A percentile compares a stretch with the other conserved stretches of the same genome.
Conservation (phyloP, 1,140 invertebrate species). For the Octopus sinensis region DNA sequence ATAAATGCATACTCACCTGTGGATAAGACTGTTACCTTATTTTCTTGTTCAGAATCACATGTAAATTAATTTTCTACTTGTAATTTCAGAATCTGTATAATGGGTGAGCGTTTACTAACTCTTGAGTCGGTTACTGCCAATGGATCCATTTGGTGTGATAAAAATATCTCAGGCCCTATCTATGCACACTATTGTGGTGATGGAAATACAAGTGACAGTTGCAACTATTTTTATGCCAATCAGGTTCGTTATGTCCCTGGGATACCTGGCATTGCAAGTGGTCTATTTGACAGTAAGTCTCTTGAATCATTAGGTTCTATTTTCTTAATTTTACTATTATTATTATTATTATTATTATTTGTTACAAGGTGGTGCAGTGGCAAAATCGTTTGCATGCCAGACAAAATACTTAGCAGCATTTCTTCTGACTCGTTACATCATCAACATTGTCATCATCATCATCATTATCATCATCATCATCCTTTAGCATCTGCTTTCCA, state of each 20-base stretch:
- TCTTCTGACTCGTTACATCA: no score
- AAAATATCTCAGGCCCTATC: constrained; percentile 61
- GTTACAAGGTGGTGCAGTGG: no score
- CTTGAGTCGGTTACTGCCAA: constrained; percentile 51
- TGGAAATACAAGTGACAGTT: constrained; percentile 56
- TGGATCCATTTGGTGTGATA: constrained; percentile 66
- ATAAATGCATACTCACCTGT: not conserved
- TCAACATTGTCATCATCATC: no score
- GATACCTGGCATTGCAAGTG: constrained; percentile 76
- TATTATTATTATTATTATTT: no score
- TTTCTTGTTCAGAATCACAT: no score
- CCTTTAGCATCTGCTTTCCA: no score
- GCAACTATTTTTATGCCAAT: constrained; percentile 69
- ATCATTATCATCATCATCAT: no score
- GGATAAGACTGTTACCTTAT: not conserved
- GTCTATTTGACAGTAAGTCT: constrained; percentile 70
- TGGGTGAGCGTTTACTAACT: constrained; percentile 78
- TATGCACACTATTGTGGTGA: constrained; percentile 63
- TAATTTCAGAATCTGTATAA: constrained; percentile 80
- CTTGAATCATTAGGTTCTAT: not conserved
- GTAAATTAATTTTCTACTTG: constrained; percentile 8
- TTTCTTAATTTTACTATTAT: no score
- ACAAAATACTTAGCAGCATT: no score
- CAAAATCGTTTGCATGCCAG: no score
- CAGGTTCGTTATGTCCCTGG: constrained; percentile 62